phyloP scores from a whole-genome alignment of 2,113 vertebrate species.

The Lycaon pictus region DNA sequence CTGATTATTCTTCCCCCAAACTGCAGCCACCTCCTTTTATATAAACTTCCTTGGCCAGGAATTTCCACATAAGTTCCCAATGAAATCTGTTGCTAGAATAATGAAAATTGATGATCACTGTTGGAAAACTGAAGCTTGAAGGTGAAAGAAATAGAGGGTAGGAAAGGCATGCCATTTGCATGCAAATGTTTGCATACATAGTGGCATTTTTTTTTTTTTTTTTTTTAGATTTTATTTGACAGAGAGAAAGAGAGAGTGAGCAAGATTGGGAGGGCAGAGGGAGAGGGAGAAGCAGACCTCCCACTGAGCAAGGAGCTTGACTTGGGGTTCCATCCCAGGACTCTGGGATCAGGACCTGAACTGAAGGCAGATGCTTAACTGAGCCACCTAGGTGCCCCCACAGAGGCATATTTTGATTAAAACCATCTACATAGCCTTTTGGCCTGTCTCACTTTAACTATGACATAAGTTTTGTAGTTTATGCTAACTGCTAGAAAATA shows the following conservation, averaged over 20 bases:
- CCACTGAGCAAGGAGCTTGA: neutral
- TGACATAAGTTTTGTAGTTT: neutral
- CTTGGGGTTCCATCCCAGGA: neutral
- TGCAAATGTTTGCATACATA: neutral
- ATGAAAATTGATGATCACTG: neutral
- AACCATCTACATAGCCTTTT: neutral
- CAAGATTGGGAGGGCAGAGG: neutral
- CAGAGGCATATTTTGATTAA: neutral
- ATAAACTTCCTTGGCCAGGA: neutral
- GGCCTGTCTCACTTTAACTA: neutral
- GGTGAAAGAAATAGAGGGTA: neutral
- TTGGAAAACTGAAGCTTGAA: neutral
- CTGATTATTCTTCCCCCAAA: neutral
- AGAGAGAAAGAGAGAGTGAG: neutral
- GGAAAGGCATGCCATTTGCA: neutral
- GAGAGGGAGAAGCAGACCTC: neutral
- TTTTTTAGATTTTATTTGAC: neutral
- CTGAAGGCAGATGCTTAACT: neutral
- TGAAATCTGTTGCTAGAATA: neutral
- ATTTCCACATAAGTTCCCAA: neutral
- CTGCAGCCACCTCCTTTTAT: neutral
- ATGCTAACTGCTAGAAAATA: neutral
- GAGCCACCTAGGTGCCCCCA: neutral
- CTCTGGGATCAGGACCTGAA: neutral
- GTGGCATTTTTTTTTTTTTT: neutral